A percentile compares a stretch with the other conserved stretches of the same genome.
Conservation (phyloP, 1,140 invertebrate genomes). For the Heterodera carotae region DNA sequence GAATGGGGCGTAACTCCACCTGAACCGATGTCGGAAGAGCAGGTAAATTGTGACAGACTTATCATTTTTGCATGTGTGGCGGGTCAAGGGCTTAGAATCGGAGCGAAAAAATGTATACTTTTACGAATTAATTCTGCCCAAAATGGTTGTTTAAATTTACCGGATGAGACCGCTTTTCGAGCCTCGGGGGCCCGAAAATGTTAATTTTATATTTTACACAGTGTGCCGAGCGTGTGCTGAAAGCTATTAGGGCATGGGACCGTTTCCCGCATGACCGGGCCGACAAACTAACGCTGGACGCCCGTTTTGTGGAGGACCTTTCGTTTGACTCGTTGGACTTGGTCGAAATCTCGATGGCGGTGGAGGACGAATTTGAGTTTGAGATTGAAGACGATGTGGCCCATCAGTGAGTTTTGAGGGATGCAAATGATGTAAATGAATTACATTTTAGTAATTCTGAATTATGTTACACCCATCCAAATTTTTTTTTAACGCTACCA, state of each 20-base stretch:
- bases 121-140: too few relatives aligned
- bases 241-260: conserved; percentile 62
- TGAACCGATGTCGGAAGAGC: conserved; percentile 4
- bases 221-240: conserved; percentile 62
- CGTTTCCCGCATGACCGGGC: conserved; percentile 59
- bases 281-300: conserved; percentile 75
- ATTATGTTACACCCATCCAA: too few relatives aligned
- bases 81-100: too few relatives aligned
- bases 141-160: too few relatives aligned
- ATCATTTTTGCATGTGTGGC: too few relatives aligned
- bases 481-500: too few relatives aligned
- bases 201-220: conserved; percentile 39
- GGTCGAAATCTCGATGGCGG: conserved; percentile 92
- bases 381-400: conserved; percentile 98
- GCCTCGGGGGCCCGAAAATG: too few relatives aligned
- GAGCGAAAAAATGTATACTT: too few relatives aligned
- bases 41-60: too few relatives aligned
- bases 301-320: conserved; percentile 94
- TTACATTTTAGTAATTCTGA: too few relatives aligned
- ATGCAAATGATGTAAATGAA: too few relatives aligned
- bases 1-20: neutral
- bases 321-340: conserved; percentile 96
- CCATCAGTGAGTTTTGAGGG: conserved; percentile 71
- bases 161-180: too few relatives aligned
- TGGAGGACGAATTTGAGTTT: conserved; percentile 99